These are phyloP conservation scores for Andricus grossulariae DNA, from an alignment of 1,140 invertebrate species.

Conservation along the genomic window DNA sequence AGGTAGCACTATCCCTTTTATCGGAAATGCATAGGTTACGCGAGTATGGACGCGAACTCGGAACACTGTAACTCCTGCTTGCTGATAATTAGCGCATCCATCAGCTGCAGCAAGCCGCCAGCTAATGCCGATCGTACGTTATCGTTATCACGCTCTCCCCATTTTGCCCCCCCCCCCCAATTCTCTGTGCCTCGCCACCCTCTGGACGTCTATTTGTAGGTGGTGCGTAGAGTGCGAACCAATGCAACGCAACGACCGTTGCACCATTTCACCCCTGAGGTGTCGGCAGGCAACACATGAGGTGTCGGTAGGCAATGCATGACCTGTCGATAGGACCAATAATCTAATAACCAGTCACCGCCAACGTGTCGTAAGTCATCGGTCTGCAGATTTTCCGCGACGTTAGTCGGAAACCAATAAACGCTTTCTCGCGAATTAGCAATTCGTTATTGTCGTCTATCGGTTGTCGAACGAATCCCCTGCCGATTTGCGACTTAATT, in stretches of 20 bases:
- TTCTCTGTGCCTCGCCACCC: slow-evolving; percentile 35
- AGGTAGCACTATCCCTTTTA: slow-evolving; percentile 45
- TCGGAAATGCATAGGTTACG: slow-evolving; percentile 57
- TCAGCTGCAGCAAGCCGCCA: slow-evolving; percentile 74
- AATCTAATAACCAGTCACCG: slow-evolving; percentile 76
- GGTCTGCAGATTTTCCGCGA: slow-evolving; percentile 68
- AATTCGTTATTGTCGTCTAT: neutral
- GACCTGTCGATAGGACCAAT: slow-evolving; percentile 74
- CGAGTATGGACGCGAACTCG: slow-evolving; percentile 48
- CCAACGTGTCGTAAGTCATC: slow-evolving; percentile 70
- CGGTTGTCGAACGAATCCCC: slow-evolving; percentile 16
- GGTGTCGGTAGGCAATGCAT: slow-evolving; percentile 63
- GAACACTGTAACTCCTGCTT: slow-evolving; percentile 75
- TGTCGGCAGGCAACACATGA: slow-evolving; percentile 64
- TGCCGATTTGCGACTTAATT: slow-evolving; percentile 26
- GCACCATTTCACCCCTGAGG: slow-evolving; percentile 42
- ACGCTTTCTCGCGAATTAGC: slow-evolving; percentile 39
- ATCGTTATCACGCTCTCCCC: slow-evolving; percentile 71
- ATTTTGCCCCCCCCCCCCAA: slow-evolving; percentile 53
- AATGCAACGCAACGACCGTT: slow-evolving; percentile 42
- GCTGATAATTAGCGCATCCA: slow-evolving; percentile 77
- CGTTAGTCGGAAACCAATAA: slow-evolving; percentile 66
- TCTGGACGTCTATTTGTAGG: slow-evolving; percentile 56
- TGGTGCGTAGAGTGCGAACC: slow-evolving; percentile 58
- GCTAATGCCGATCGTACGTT: slow-evolving; percentile 77